These are phyloP conservation scores for Heliconius hermathena DNA, from an alignment of 1,140 invertebrate species.

Conservation along the genomic window DNA sequence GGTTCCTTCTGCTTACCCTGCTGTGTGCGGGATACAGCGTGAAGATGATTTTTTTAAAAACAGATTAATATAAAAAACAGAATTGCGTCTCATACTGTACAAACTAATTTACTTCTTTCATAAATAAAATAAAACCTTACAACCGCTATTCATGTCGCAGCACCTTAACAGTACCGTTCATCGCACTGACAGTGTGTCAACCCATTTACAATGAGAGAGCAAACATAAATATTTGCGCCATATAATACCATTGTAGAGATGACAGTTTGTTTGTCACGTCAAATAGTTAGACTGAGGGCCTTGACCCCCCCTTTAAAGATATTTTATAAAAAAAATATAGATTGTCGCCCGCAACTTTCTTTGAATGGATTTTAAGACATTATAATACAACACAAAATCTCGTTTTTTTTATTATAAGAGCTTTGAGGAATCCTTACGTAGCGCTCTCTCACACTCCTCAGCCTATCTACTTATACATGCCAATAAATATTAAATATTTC, in stretches of 20 bases:
- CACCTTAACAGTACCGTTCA: neutral
- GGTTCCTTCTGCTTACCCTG: no score
- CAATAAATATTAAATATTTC: no score
- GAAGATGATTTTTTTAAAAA: no score
- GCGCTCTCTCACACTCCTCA: no score
- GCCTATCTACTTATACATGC: no score
- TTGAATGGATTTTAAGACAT: no score
- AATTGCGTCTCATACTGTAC: no score
- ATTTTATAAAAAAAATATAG: neutral
- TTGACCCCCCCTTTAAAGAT: slow-evolving; percentile 19
- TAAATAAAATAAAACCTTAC: neutral
- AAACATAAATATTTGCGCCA: slow-evolving; percentile 44
- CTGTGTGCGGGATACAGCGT: no score
- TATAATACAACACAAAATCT: no score
- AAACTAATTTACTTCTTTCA: neutral
- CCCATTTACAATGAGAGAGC: slow-evolving; percentile 43
- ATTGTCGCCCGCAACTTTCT: neutral
- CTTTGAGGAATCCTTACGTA: no score
- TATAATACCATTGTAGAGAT: slow-evolving; percentile 34
- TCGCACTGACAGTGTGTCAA: slow-evolving; percentile 49
- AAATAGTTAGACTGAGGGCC: slow-evolving; percentile 32
- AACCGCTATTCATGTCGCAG: slow-evolving; percentile 13
- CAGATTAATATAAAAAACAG: no score
- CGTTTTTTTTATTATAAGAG: no score
- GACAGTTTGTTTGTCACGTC: slow-evolving; percentile 36